Percentiles rank a stretch among this genome's conserved stretches.
Conservation (phyloP, 2,113 vertebrate genomes). For the Pomatorhinus ruficollis region DNA sequence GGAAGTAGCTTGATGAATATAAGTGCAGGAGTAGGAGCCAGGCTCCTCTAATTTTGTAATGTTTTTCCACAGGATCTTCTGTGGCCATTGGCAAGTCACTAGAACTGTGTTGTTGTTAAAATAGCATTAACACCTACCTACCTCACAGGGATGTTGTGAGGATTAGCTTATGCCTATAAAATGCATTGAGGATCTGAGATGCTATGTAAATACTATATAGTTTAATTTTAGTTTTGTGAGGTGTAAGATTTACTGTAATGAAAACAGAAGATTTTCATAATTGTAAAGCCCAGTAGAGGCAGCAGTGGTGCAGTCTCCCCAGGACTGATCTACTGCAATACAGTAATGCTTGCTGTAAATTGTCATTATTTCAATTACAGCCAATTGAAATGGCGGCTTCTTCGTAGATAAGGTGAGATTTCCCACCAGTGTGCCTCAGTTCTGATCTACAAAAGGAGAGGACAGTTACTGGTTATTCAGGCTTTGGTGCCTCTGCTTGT, state of each 20-base stretch:
- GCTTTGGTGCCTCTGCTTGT: conserved; percentile 9
- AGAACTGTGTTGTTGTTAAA: not conserved
- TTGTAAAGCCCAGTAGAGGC: not conserved
- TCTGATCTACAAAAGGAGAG: not conserved
- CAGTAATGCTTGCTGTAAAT: not conserved
- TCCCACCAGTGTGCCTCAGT: not conserved
- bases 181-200: conserved; percentile 29
- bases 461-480: not conserved
- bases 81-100: not conserved
- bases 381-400: not conserved
- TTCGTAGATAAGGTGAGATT: not conserved
- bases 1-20: conserved; percentile 49
- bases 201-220: conserved; percentile 45
- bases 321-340: not conserved
- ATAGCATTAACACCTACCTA: not conserved
- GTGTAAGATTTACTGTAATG: conserved; percentile 27
- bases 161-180: conserved; percentile 34
- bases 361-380: not conserved
- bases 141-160: conserved; percentile 67
- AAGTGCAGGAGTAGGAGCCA: conserved; percentile 58
- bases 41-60: conserved; percentile 43
- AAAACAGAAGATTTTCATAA: not conserved
- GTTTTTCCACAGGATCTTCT: conserved; percentile 30
- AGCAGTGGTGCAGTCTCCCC: not conserved
- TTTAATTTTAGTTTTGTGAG: conserved; percentile 28